These are phyloP conservation scores for Hyperopisus bebe DNA, from an alignment of 2,113 vertebrate genomes.

Conservation along the genomic window DNA sequence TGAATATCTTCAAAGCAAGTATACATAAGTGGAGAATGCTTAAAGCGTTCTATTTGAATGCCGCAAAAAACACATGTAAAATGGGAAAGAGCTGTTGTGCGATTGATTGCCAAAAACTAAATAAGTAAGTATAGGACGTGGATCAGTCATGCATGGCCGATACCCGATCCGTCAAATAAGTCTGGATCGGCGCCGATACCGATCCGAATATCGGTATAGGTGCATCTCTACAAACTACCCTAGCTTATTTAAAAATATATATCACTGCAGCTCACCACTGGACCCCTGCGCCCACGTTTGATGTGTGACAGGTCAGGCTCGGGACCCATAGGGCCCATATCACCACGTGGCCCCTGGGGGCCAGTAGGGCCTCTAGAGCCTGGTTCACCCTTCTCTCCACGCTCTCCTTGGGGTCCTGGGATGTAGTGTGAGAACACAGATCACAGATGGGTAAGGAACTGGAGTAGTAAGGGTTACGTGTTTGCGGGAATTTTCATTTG, in stretches of 20 bases:
- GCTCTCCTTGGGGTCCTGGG: slow-evolving; percentile 56
- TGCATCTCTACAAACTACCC: no score
- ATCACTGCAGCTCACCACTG: slow-evolving; percentile 53
- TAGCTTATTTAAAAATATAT: neutral
- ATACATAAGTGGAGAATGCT: no score
- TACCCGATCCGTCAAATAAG: no score
- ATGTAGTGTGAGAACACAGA: neutral
- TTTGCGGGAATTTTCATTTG: neutral
- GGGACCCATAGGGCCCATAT: slow-evolving; percentile 66
- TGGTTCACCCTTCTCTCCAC: slow-evolving; percentile 52
- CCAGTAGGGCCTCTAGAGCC: slow-evolving; percentile 50
- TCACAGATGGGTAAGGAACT: neutral
- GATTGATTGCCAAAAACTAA: no score
- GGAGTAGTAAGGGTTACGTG: neutral
- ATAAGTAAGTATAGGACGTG: no score
- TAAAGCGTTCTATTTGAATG: no score
- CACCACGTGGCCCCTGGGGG: slow-evolving; percentile 53
- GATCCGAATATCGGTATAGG: no score
- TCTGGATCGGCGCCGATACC: no score
- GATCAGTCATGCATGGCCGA: no score
- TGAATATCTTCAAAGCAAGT: no score
- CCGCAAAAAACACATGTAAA: no score
- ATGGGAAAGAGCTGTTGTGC: no score
- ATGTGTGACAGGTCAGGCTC: slow-evolving; percentile 59
- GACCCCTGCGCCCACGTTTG: slow-evolving; percentile 61